Base-by-base conservation (phyloP, 2,113 vertebrate genomes). In the Chrysochloris asiatica region DNA sequence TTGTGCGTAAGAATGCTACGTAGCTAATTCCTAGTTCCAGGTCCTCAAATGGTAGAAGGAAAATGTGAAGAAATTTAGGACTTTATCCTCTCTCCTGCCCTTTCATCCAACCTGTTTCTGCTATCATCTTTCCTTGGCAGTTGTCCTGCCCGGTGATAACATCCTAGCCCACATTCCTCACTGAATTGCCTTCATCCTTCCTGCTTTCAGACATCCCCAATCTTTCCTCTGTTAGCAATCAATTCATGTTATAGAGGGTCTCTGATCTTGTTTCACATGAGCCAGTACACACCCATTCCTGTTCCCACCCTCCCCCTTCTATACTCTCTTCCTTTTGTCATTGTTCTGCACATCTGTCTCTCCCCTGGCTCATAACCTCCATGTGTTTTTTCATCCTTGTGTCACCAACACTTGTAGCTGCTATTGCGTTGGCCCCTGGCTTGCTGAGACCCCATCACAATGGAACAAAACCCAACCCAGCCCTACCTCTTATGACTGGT, bases 71-170 rank as follows among this genome's bases (percentile, higher is more conserved):
- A 33, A 6, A 28, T 16, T 9, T 0, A 28, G 21, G 67, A 43
- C 22, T 14, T 21, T 38, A n/a, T n/a, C 0, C 63, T 0, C 24
- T 17, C 45, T 59, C 21, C n/a, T n/a, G n/a, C n/a, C n/a, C 24
- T 6, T 21, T 12, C 52, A 30, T 0, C 7, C 43, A 4, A 38
- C 28, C 36, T 21, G 21, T 45, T 41, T 41, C n/a, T 30, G 22
- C 10, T 8, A 22, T 45, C 19, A 1, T 9, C 26, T 30, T 41
- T 13, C 24, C 10, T 67, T 12, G 9, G 50, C 24, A 0, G 12
- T 8, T 43, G 16, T 30, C 41, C 41, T 3, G 2, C 21, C 0
- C 0, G 0, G 16, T 8, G 0, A 21, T 6, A 14, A 2, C 41
- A 3, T 52, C 19, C 19, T 26, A 24, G 38, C 26, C 30, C n/a